phyloP scores from a whole-genome alignment of 2,888 invertebrate genomes.

The Epirrita christyi region DNA sequence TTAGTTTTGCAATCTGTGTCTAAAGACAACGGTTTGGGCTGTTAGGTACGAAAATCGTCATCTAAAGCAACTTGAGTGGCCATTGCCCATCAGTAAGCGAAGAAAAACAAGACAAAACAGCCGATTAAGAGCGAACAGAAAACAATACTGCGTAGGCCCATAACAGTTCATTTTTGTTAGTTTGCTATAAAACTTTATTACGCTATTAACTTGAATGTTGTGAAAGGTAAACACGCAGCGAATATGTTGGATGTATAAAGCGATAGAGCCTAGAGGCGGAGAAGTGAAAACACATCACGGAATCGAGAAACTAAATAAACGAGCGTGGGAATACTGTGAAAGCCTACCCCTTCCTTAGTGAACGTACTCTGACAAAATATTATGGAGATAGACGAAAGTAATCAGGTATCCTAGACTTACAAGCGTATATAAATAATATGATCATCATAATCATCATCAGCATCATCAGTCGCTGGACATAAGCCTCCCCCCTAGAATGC shows the following conservation, averaged over 20 bases:
- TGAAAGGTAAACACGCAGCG: conserved; percentile 17
- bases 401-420: too few relatives aligned
- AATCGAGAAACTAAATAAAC: background rate
- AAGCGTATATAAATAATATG: too few relatives aligned
- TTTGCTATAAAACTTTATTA: conserved; percentile 25
- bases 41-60: too few relatives aligned
- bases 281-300: background rate
- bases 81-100: conserved; percentile 10
- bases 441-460: too few relatives aligned
- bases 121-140: conserved; percentile 15
- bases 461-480: too few relatives aligned
- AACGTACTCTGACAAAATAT: background rate
- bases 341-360: too few relatives aligned
- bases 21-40: too few relatives aligned
- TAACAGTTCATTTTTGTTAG: conserved; percentile 30
- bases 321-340: background rate
- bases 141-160: conserved; percentile 13
- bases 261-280: conserved; percentile 3
- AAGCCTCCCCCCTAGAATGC: too few relatives aligned
- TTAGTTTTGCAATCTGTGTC: too few relatives aligned
- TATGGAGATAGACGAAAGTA: too few relatives aligned
- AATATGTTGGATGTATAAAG: conserved; percentile 8
- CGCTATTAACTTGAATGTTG: conserved; percentile 19
- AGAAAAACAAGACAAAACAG: conserved; percentile 8
- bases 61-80: background rate